Evolutionary conservation across 2,113 vertebrate species (phyloP), one percentile per base, ranked within the genome.

Genomic region (Oreochromis niloticus): DNA sequence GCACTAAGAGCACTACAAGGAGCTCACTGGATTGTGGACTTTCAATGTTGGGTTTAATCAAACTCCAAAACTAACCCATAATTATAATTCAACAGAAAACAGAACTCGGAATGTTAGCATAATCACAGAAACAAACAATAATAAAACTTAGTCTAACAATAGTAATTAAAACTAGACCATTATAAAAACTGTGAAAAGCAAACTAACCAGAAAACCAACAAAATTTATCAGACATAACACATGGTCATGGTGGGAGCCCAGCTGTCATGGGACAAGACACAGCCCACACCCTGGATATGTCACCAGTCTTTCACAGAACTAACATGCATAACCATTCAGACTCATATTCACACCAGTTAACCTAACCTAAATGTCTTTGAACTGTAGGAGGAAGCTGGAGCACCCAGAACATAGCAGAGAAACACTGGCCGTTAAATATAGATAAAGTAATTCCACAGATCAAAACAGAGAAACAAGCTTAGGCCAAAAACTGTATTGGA

Each of bases 351-450:
- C 66, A 43, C 5, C 39, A 46, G 13, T 10, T 27, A 43, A 73
- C 39, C 39, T 24, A 41, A 71, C n/a, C 39, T 27, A 24, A 27
- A 46, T 17, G 39, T 27, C 13, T 71, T 43, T 71, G 39, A 43
- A 71, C 39, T 27, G 39, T 43, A 16, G 66, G n/a, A 71, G 12
- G 66, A 71, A 24, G 66, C 66, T 71, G 5, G 2, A 71, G 39
- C 39, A 43, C 1, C 39, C 36, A 14, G 66, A 43, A 9, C 13
- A 71, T 24, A 71, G 36, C 39, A 71, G 36, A 80, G 32, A 83
- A 75, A 87, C 90, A 87, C 12, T 52, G 80, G 86, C 87, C 90
- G 91, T 93, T 89, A 93, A 92, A 93, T 88, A 92, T 93, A 66
- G 55, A 93, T 85, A 86, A 89, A 88, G 19, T 89, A 87, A 93